Evolutionary conservation across 2,888 invertebrate species (phyloP), one percentile per base, ranked within the genome.

Genomic region (Drosophila koepferae): DNA sequence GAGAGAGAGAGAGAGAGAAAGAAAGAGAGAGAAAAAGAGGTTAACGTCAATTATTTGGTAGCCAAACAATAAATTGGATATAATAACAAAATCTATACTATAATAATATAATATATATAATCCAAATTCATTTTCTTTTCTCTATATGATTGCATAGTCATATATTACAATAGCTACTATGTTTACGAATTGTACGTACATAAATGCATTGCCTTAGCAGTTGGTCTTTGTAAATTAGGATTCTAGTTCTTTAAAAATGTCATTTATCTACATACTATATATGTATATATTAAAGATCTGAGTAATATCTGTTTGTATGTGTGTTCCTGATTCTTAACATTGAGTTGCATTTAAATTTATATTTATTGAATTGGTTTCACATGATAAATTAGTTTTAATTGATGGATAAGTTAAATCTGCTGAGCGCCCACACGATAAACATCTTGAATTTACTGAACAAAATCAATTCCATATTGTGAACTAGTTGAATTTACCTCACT

Each of bases 21-120:
- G 10, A 16, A 5, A 28, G 6, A 38, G 43, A 84, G 34, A 56
- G 38, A 65, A 23, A 48, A 16, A 55, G 1, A 72, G 34, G 40
- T 28, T 18, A 3, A 28, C 59, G 41, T 63, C 46, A 63, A 59
- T 63, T 49, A 63, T 46, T 46, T 56, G 36, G 46, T 46, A 20
- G 44, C 38, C 59, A 46, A 44, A 63, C 23, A 31, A 56, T 56
- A 62, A 62, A 36, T 20, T 20, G 59, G 62, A 43, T 44, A 23
- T 18, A 36, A 34, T 18, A 38, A 31, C 43, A 12, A 40, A 64
- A 41, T 43, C 2, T 41, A 28, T 14, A 16, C 18, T 31, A 16
- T 23, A 7, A n/a, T n/a, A n/a, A n/a, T n/a, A n/a, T 28, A 28
- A 6, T 28, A 28, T 28, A 28, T 6, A 28, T 28, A 28, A 6